Percentiles rank a stretch among this genome's conserved stretches.
Conservation (phyloP, 2,113 vertebrate species). For the Rhinichthys klamathensis region DNA sequence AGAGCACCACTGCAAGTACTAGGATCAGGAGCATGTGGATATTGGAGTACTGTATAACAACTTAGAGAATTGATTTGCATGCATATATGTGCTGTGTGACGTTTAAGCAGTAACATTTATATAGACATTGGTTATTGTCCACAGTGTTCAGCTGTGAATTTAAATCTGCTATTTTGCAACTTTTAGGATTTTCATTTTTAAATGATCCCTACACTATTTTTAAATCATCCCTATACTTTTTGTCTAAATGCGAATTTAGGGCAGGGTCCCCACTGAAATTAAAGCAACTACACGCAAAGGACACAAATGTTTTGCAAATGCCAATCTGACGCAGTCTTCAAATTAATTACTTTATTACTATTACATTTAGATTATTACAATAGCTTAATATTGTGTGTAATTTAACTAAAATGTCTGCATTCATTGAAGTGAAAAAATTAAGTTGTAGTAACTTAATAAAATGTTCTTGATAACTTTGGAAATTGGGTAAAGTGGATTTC, state of each 20-base stretch:
- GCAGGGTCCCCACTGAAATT: background rate
- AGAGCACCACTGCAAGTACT: background rate
- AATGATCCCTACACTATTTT: background rate
- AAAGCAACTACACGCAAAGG: background rate
- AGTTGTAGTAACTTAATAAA: too few relatives aligned
- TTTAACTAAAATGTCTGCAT: too few relatives aligned
- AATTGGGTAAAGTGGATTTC: too few relatives aligned
- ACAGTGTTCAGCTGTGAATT: background rate
- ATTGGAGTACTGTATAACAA: background rate
- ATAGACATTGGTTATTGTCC: background rate
- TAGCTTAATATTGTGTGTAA: too few relatives aligned
- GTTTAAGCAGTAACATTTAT: background rate
- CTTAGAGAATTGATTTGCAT: background rate
- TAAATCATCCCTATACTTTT: background rate
- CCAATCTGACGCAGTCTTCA: background rate
- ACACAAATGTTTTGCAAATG: background rate
- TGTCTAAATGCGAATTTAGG: background rate
- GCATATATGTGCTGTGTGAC: background rate
- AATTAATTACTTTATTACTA: too few relatives aligned
- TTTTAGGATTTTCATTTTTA: background rate
- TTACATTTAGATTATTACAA: too few relatives aligned
- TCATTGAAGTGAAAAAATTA: too few relatives aligned
- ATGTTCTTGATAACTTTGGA: too few relatives aligned
- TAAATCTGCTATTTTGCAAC: background rate
- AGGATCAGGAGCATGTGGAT: too few relatives aligned